These are phyloP conservation scores for Jordanella pulchra DNA, from an alignment of 2,797 vertebrate genomes.

Conservation along the genomic window DNA sequence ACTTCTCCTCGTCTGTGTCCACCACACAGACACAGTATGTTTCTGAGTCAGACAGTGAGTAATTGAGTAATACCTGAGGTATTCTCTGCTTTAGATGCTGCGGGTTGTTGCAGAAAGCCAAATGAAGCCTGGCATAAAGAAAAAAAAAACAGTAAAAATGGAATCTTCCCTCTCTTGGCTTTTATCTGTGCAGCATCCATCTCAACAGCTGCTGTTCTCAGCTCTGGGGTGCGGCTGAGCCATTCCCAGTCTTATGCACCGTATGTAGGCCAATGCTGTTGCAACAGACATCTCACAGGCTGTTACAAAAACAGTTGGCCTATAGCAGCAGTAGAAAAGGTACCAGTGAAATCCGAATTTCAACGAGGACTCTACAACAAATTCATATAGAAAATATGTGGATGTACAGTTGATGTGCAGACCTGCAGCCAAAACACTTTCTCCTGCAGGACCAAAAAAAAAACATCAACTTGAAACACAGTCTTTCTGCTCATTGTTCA, in stretches of 20 bases:
- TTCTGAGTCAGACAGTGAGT: conserved; percentile 12
- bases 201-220: conserved; percentile 75
- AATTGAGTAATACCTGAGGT: conserved; percentile 22
- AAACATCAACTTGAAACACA: conserved; percentile 36
- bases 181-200: conserved; percentile 70
- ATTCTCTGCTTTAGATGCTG: conserved; percentile 38
- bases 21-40: conserved; percentile 4
- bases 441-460: conserved; percentile 13
- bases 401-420: conserved; percentile 23
- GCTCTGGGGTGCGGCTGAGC: conserved; percentile 79
- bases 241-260: conserved; percentile 57
- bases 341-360: conserved; percentile 55
- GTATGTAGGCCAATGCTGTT: conserved; percentile 76
- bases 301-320: conserved; percentile 64
- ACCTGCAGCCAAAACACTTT: not conserved
- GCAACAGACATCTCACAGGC: conserved; percentile 63
- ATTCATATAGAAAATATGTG: conserved; percentile 28
- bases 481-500: conserved; percentile 41
- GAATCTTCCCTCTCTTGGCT: conserved; percentile 61
- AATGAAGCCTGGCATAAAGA: conserved; percentile 30
- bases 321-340: conserved; percentile 37
- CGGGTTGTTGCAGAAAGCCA: conserved; percentile 27
- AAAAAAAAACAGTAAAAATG: conserved; percentile 44
- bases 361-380: conserved; percentile 27
- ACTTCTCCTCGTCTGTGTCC: conserved; percentile 2